Percentiles rank a stretch among this genome's conserved stretches.
Conservation (phyloP, 1,140 invertebrate genomes). For the Bombus confusus region DNA sequence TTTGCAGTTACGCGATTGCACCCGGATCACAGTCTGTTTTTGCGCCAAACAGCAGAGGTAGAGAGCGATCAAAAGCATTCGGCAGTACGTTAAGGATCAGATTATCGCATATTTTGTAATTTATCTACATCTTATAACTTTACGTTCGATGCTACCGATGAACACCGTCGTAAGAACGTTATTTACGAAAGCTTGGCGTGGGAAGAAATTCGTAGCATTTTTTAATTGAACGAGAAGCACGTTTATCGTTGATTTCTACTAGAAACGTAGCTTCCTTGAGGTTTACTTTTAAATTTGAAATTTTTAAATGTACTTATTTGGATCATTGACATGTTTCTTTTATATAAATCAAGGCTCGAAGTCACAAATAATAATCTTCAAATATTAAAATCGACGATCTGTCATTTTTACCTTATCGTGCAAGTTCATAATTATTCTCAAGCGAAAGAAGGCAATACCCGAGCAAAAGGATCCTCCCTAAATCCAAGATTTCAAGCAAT, state of each 20-base stretch:
- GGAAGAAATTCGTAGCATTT: neutral
- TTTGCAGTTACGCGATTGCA: slow-evolving; percentile 66
- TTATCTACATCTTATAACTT: neutral
- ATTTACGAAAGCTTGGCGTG: neutral
- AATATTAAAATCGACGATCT: neutral
- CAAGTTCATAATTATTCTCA: neutral
- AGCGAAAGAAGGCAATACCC: neutral
- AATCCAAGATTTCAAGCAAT: no score
- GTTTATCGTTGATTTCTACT: neutral
- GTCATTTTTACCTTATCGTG: no score
- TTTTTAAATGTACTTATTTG: neutral
- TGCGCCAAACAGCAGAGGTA: slow-evolving; percentile 40
- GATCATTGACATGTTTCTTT: no score
- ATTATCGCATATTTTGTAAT: slow-evolving; percentile 26
- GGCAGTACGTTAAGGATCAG: slow-evolving; percentile 32
- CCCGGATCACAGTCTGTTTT: slow-evolving; percentile 62
- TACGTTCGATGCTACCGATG: neutral
- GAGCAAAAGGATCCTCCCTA: no score
- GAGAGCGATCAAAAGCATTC: slow-evolving; percentile 20
- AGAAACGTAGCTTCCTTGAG: no score
- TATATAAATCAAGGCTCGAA: neutral
- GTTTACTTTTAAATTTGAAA: neutral
- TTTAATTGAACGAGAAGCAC: neutral
- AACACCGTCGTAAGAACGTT: neutral
- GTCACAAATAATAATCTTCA: neutral